Evolutionary conservation across 2,797 vertebrate genomes (phyloP), one percentile per base, ranked within the genome.

Genomic region (Distichodus sexfasciatus): DNA sequence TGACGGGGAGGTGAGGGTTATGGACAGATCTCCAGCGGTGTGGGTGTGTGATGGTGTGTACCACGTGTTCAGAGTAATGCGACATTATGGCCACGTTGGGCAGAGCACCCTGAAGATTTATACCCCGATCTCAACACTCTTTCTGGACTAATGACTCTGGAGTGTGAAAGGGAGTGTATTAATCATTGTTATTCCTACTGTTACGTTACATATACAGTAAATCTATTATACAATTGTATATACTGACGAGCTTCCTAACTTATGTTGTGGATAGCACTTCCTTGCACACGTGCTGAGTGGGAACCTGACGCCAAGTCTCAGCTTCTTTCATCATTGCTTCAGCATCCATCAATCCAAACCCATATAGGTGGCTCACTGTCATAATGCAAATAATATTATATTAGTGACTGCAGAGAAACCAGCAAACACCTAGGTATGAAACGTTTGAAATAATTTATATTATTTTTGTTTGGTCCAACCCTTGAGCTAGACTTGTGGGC

Each of bases 291-390:
- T 92, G 94, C 84, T 99, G 97, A 24, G 90, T 78, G 72, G 96
- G 94, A 19, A 97, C 95, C 0, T 83, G 91, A 72, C 87, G 94
- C 97, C 97, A 98, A 17, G 82, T 91, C 86, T 95, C 93, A 0
- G 96, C 95, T 85, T 95, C 94, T 86, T 91, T 89, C 87, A 96
- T 96, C 95, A 98, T 95, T 67, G 90, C 88, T 88, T 96, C 96
- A 33, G 96, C 97, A 84, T 98, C 94, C 93, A 99, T 94, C 82
- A 99, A 83, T 76, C 97, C 97, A 75, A 97, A 99, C 79, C 97
- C 97, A 79, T 96, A 98, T 50, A 97, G 90, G 75, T 98, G 97
- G 86, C 96, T 99, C 88, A 98, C 97, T 99, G 85, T 11, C 44
- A n/a, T 6, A 23, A 11, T 50, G 43, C 9, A 40, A 66, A 31